A percentile compares a stretch with the other conserved stretches of the same genome.
Evolutionary conservation across 2,113 vertebrate genomes (phyloP).

Genomic region (Prolemur simus): DNA sequence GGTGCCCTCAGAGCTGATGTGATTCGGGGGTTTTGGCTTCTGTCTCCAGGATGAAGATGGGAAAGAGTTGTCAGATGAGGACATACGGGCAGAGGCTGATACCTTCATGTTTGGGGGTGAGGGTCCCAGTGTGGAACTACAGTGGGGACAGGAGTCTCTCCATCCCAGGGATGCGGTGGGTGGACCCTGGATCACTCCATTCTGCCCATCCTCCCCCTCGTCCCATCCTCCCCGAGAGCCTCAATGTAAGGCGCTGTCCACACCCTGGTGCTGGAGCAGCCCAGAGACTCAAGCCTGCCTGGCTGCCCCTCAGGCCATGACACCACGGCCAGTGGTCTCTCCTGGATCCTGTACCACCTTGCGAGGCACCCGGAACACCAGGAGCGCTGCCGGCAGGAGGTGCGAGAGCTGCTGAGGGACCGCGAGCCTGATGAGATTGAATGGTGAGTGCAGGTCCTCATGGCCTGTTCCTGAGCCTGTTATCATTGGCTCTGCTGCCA

Average conservation of each 20-base stretch:
- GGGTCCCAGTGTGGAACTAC: background rate
- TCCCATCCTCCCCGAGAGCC: background rate
- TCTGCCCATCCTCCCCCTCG: background rate
- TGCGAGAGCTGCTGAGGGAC: conserved; percentile 60
- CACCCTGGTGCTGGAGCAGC: background rate
- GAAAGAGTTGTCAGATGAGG: conserved; percentile 85
- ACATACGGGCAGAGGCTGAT: conserved; percentile 89
- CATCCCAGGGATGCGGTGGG: background rate
- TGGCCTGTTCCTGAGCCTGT: background rate
- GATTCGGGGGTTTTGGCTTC: background rate
- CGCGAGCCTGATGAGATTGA: conserved; percentile 70
- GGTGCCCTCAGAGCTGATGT: too few relatives aligned
- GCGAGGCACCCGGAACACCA: conserved; percentile 73
- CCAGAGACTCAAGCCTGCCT: background rate
- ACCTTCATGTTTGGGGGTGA: conserved; percentile 97
- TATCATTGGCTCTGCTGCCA: background rate
- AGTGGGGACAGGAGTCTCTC: background rate
- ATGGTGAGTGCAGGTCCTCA: conserved; percentile 58
- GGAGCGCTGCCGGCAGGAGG: conserved; percentile 75
- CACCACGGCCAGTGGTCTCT: conserved; percentile 76
- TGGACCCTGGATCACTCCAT: background rate
- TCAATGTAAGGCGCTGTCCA: background rate
- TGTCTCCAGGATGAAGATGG: conserved; percentile 88
- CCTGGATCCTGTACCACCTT: conserved; percentile 77
- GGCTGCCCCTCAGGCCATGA: conserved; percentile 66